Evolutionary conservation across 1,140 invertebrate species (phyloP).

Genomic region (Drosophila kepulauana): DNA sequence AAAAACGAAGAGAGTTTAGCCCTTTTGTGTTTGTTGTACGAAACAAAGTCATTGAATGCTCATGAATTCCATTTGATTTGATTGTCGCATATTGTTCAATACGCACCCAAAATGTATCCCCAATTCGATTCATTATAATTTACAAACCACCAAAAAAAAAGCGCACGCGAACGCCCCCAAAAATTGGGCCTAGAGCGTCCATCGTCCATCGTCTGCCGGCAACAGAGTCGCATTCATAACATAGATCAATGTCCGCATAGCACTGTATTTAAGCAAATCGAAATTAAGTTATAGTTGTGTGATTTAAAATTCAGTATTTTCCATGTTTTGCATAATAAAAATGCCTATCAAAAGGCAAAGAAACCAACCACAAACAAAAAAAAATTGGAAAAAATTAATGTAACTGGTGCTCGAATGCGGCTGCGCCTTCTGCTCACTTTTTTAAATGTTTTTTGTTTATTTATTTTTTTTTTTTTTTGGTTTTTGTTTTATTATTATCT

Average conservation of each 20-base stretch:
- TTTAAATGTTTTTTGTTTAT: constrained; percentile 23
- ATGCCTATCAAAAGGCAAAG: constrained; percentile 66
- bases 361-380: constrained; percentile 25
- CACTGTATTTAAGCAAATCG: constrained; percentile 52
- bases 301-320: constrained; percentile 81
- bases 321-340: constrained; percentile 84
- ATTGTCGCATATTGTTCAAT: constrained; percentile 69
- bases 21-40: constrained; percentile 60
- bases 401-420: constrained; percentile 77
- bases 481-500: constrained; percentile 22
- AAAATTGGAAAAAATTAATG: constrained; percentile 65
- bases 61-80: constrained; percentile 67
- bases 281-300: constrained; percentile 66
- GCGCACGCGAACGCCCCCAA: constrained; percentile 49
- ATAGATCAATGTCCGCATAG: constrained; percentile 65
- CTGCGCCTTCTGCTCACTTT: constrained; percentile 41
- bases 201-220: constrained; percentile 2
- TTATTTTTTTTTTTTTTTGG: constrained; percentile 11
- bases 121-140: constrained; percentile 23
- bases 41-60: constrained; percentile 42
- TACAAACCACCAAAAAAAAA: neutral
- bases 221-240: constrained; percentile 32
- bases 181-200: constrained; percentile 15
- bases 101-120: constrained; percentile 11
- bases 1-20: constrained; percentile 54